A percentile compares a stretch with the other conserved stretches of the same genome.
These are phyloP conservation scores for Sterrhoptilus dennistouni DNA, from an alignment of 2,113 vertebrate genomes.

Conservation along the genomic window DNA sequence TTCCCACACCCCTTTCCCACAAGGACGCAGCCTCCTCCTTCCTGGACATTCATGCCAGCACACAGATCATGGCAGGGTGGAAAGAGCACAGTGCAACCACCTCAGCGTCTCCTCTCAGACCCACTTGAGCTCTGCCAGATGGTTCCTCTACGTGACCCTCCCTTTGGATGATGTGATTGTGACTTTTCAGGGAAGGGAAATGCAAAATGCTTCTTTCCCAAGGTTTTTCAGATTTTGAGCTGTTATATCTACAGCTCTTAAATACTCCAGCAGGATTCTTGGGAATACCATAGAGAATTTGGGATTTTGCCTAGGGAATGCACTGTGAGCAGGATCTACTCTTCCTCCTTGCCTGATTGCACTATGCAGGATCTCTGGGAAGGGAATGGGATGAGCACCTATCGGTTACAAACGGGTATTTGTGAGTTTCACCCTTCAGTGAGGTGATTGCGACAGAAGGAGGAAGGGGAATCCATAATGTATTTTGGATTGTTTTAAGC, in stretches of 20 bases:
- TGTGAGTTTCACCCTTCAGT: neutral
- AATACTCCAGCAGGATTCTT: neutral
- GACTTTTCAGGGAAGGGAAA: neutral
- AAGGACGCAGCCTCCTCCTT: neutral
- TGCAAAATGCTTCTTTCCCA: neutral
- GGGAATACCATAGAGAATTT: neutral
- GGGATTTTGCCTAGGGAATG: neutral
- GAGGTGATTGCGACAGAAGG: neutral
- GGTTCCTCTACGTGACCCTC: neutral
- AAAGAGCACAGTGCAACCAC: neutral
- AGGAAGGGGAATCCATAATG: constrained; percentile 7
- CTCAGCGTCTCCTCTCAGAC: neutral
- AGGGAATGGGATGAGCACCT: neutral
- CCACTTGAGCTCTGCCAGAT: neutral
- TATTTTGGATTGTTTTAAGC: neutral
- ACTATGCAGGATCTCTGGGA: neutral
- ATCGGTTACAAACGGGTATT: neutral
- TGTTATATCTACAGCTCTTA: neutral
- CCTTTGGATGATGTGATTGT: neutral
- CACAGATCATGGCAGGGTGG: neutral
- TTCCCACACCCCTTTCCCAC: neutral
- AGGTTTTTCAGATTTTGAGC: neutral
- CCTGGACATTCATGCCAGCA: neutral
- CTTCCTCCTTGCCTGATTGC: neutral
- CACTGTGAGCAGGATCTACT: neutral